phyloP scores from a whole-genome alignment of 2,888 invertebrate genomes.

The Rhyacophila evoluta region DNA sequence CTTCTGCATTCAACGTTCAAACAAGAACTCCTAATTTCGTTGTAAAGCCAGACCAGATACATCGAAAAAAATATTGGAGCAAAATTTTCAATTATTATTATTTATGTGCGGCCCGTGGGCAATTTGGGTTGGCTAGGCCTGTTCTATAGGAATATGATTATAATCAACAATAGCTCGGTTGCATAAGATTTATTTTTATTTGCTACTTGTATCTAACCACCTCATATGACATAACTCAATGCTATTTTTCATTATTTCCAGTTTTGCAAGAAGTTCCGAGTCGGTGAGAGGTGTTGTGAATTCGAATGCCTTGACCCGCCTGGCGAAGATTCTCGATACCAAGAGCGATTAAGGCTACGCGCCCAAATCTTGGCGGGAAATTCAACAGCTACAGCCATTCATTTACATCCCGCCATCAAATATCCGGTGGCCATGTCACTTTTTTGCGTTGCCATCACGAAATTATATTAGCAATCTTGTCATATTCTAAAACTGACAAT shows the following conservation, averaged over 20 bases:
- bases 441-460: slow-evolving; percentile 41
- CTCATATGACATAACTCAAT: no score
- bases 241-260: slow-evolving; percentile 61
- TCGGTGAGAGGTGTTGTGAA: slow-evolving; percentile 88
- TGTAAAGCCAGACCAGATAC: no score
- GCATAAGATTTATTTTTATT: no score
- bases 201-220: no score
- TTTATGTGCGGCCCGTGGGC: no score
- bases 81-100: no score
- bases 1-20: no score
- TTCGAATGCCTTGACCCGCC: slow-evolving; percentile 88
- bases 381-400: slow-evolving; percentile 63
- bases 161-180: no score
- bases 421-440: slow-evolving; percentile 47
- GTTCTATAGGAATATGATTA: no score
- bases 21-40: no score
- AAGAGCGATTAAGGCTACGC: slow-evolving; percentile 71
- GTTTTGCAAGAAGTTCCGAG: slow-evolving; percentile 88
- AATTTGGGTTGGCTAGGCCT: no score
- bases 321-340: slow-evolving; percentile 74
- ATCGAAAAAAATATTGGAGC: no score
- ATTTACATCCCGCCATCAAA: slow-evolving; percentile 36
- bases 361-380: slow-evolving; percentile 74
- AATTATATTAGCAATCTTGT: slow-evolving; percentile 31
- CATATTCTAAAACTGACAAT: neutral